Percentiles rank a stretch among this genome's conserved stretches.
phyloP scores from a whole-genome alignment of 2,113 vertebrate genomes.

The Scomber japonicus region DNA sequence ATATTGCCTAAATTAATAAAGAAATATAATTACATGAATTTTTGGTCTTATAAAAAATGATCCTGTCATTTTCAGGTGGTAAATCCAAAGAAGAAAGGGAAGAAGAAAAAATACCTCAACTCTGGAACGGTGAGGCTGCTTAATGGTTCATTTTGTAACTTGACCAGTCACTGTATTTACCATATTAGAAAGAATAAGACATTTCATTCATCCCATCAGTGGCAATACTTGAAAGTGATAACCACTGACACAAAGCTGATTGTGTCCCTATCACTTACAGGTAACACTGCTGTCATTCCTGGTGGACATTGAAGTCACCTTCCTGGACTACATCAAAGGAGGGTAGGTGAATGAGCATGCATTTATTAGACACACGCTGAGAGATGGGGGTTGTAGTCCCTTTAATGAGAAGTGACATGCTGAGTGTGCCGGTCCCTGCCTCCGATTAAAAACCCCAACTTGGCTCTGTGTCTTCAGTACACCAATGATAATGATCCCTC shows the following conservation, averaged over 20 bases:
- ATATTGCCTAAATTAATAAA: background rate
- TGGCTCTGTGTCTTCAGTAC: conserved; percentile 47
- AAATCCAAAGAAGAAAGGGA: conserved; percentile 97
- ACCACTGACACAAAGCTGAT: background rate
- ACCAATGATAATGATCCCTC: conserved; percentile 63
- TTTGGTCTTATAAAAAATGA: background rate
- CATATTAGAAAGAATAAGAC: background rate
- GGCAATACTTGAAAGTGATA: background rate
- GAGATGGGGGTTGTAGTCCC: conserved; percentile 17
- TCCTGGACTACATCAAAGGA: conserved; percentile 99
- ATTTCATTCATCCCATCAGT: background rate
- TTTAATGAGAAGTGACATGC: conserved; percentile 54
- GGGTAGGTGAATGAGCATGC: conserved; percentile 87
- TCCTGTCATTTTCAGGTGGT: conserved; percentile 87
- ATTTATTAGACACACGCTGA: conserved; percentile 4
- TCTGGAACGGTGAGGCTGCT: conserved; percentile 92
- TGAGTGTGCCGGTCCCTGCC: conserved; percentile 35
- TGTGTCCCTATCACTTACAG: conserved; percentile 79
- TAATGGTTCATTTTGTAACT: background rate
- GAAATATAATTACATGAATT: background rate
- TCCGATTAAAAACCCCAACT: conserved; percentile 33
- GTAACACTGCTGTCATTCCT: conserved; percentile 98
- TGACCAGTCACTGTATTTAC: background rate
- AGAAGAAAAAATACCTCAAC: conserved; percentile 98
- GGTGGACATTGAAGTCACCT: conserved; percentile 97